Evolutionary conservation across 2,113 vertebrate genomes (phyloP).

Genomic region (Morone chrysops): DNA sequence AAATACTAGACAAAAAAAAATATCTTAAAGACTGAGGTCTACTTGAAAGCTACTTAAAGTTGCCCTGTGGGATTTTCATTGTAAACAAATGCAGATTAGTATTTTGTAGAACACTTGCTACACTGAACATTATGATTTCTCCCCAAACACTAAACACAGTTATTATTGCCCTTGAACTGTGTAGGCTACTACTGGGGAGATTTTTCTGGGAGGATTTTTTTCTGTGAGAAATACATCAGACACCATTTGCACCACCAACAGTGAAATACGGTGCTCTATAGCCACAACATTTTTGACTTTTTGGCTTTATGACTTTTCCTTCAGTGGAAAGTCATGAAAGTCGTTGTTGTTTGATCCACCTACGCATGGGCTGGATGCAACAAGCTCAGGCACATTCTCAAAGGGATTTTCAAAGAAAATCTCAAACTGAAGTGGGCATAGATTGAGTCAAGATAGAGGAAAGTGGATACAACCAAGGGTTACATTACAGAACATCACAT

Average conservation of each 20-base stretch:
- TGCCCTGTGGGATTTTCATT: background rate
- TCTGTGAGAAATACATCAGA: background rate
- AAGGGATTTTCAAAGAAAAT: constrained; percentile 51
- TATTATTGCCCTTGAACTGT: background rate
- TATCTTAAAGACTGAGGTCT: background rate
- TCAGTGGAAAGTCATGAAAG: constrained; percentile 41
- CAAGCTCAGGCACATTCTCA: constrained; percentile 48
- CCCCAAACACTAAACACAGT: background rate
- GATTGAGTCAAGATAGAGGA: constrained; percentile 43
- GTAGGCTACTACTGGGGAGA: too few relatives aligned
- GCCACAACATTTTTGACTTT: constrained; percentile 29
- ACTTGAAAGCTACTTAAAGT: background rate
- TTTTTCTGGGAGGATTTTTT: background rate
- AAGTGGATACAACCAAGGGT: constrained; percentile 42
- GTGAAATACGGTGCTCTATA: background rate
- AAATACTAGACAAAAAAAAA: background rate
- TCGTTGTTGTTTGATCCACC: constrained; percentile 47
- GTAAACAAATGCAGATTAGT: background rate
- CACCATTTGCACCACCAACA: background rate
- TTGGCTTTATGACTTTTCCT: constrained; percentile 49
- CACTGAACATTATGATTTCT: background rate
- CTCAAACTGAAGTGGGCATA: constrained; percentile 47
- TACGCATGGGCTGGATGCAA: constrained; percentile 46
- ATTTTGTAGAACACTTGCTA: background rate
- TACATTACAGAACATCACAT: constrained; percentile 38